phyloP scores from a whole-genome alignment of 2,888 invertebrate species.

The Ochlodes sylvanus region DNA sequence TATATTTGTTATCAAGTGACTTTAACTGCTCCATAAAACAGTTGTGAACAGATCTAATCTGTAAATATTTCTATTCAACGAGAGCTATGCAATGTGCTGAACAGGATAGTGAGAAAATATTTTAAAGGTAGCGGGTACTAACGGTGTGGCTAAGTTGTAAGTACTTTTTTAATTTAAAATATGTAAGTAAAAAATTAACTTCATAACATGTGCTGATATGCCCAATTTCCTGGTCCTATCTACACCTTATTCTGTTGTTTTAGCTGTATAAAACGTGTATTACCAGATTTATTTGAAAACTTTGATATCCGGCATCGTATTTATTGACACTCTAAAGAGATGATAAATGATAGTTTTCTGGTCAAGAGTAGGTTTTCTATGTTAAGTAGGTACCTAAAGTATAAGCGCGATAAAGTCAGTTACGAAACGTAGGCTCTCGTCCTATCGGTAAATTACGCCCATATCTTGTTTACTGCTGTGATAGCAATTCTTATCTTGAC shows the following conservation, averaged over 20 bases:
- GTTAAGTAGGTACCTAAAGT: not conserved
- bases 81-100: constrained; percentile 62
- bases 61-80: constrained; percentile 55
- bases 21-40: constrained; percentile 47
- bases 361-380: not conserved
- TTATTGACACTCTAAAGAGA: not conserved
- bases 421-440: not conserved
- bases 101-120: constrained; percentile 60
- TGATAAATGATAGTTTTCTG: not conserved
- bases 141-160: constrained; percentile 42
- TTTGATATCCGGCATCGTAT: too few species aligned
- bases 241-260: too few species aligned
- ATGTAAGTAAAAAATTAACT: not conserved
- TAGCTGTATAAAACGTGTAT: too few species aligned
- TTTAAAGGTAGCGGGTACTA: constrained; percentile 45
- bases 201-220: too few species aligned
- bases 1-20: constrained; percentile 43
- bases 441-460: constrained; percentile 11
- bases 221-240: too few species aligned
- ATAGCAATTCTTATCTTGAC: constrained; percentile 28
- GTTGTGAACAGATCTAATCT: constrained; percentile 56
- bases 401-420: not conserved
- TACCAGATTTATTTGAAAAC: too few species aligned
- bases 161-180: constrained; percentile 30
- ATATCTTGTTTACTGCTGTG: constrained; percentile 28